Evolutionary conservation across 2,797 vertebrate species (phyloP).

Genomic region (Uromys caudimaculatus): DNA sequence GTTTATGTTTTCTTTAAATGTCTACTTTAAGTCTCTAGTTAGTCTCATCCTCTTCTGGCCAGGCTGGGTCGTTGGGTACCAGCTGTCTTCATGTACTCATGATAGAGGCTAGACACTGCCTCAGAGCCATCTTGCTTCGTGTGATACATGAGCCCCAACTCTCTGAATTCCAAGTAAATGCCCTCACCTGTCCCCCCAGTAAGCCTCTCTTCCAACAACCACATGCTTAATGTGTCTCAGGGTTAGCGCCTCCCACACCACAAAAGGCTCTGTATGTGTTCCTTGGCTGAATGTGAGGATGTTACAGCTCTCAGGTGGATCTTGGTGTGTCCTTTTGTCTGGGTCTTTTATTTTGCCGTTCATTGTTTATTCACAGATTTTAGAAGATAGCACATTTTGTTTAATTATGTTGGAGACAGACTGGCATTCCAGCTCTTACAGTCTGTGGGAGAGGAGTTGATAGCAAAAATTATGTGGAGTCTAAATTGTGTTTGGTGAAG

Average conservation of each 20-base stretch:
- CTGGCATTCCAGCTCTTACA: slow-evolving; percentile 82
- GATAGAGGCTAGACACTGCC: background rate
- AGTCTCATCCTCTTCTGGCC: background rate
- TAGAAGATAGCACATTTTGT: slow-evolving; percentile 83
- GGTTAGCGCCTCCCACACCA: slow-evolving; percentile 23
- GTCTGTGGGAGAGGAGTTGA: slow-evolving; percentile 78
- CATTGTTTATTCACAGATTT: slow-evolving; percentile 83
- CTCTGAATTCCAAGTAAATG: background rate
- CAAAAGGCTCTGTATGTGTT: background rate
- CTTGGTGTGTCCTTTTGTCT: slow-evolving; percentile 72
- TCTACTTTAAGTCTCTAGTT: background rate
- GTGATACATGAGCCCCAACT: background rate
- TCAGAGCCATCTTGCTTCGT: background rate
- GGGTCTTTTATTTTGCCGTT: slow-evolving; percentile 77
- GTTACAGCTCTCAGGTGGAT: slow-evolving; percentile 60
- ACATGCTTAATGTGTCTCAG: background rate
- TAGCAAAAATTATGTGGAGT: slow-evolving; percentile 82
- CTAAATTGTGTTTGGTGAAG: slow-evolving; percentile 80
- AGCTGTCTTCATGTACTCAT: background rate
- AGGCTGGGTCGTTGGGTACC: background rate
- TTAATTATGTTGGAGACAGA: slow-evolving; percentile 83
- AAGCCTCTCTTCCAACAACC: background rate
- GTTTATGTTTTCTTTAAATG: background rate
- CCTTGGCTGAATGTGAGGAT: slow-evolving; percentile 39
- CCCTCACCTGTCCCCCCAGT: slow-evolving; percentile 12